Percentiles rank a stretch among this genome's conserved stretches.
Evolutionary conservation across 1,140 invertebrate genomes (phyloP).

Genomic region (Drosophila grimshawi): DNA sequence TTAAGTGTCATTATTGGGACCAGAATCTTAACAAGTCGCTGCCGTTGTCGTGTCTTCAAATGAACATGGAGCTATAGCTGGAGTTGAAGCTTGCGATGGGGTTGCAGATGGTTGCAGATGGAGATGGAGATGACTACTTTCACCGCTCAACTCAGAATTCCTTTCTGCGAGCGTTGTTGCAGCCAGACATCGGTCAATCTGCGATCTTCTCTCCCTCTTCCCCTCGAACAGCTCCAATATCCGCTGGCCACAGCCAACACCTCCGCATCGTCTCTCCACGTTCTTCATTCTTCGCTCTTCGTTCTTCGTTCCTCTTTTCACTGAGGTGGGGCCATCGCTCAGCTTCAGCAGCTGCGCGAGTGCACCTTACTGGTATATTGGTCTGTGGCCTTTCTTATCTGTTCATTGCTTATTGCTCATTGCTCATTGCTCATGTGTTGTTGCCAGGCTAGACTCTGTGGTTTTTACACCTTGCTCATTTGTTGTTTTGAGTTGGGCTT

Average conservation of each 20-base stretch:
- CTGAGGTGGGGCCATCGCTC: constrained; percentile 69
- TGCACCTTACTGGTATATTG: constrained; percentile 47
- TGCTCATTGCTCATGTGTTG: constrained; percentile 25
- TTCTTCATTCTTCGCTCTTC: constrained; percentile 3
- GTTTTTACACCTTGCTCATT: constrained; percentile 73
- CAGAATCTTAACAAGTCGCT: constrained; percentile 76
- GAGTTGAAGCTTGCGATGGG: constrained; percentile 15
- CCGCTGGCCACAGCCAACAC: constrained; percentile 71
- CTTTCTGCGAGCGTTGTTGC: constrained; percentile 46
- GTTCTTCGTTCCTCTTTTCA: constrained; percentile 12
- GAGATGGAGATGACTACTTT: constrained; percentile 72
- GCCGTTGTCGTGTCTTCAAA: constrained; percentile 54
- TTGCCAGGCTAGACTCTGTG: constrained; percentile 39
- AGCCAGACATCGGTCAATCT: constrained; percentile 73
- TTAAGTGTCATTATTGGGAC: constrained; percentile 82
- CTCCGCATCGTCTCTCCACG: constrained; percentile 54
- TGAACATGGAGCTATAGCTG: constrained; percentile 24
- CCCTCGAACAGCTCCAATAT: constrained; percentile 52
- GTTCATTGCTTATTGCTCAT: constrained; percentile 6
- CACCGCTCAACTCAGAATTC: constrained; percentile 69
- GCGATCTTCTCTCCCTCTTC: constrained; percentile 10
- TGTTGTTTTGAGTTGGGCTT: constrained; percentile 41
- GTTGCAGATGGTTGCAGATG: constrained; percentile 16
- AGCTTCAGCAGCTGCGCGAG: constrained; percentile 34
- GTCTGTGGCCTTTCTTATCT: constrained; percentile 57